phyloP scores from a whole-genome alignment of 2,888 invertebrate species.

The Tenthredo mesomela region DNA sequence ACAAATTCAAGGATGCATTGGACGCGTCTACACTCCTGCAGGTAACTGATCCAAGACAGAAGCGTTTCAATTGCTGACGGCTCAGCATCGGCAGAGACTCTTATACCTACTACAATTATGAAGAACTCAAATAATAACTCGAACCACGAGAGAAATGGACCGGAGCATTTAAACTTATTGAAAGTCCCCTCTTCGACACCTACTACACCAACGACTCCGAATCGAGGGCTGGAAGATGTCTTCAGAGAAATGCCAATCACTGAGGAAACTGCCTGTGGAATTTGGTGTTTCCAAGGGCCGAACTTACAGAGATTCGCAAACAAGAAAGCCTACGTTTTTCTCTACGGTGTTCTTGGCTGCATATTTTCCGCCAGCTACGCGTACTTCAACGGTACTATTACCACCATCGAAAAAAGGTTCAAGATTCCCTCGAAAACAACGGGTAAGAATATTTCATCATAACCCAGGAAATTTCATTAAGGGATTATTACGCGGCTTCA shows the following conservation, averaged over 20 bases:
- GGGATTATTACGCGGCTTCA: not conserved
- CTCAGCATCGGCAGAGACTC: constrained; percentile 15
- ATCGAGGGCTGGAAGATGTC: constrained; percentile 76
- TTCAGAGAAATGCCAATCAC: constrained; percentile 79
- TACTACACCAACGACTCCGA: constrained; percentile 63
- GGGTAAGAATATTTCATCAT: constrained; percentile 76
- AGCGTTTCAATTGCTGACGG: constrained; percentile 13
- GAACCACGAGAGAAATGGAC: constrained; percentile 72
- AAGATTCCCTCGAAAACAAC: constrained; percentile 87
- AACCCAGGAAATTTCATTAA: not conserved
- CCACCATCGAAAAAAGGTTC: constrained; percentile 87
- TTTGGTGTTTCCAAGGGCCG: constrained; percentile 81
- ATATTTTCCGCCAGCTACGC: constrained; percentile 85
- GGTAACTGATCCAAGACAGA: constrained; percentile 19
- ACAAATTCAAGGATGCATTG: constrained; percentile 26
- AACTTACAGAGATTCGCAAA: constrained; percentile 83
- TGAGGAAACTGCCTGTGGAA: constrained; percentile 84
- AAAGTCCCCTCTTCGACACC: constrained; percentile 66
- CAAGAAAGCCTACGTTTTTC: constrained; percentile 81
- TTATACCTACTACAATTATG: constrained; percentile 53
- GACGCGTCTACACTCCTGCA: not conserved
- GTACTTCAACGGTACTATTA: constrained; percentile 87
- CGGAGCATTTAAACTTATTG: constrained; percentile 70
- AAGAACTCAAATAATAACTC: constrained; percentile 66
- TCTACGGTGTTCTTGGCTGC: constrained; percentile 85